Evolutionary conservation across 2,888 invertebrate species (phyloP).

Genomic region (Cartodere bifasciata): DNA sequence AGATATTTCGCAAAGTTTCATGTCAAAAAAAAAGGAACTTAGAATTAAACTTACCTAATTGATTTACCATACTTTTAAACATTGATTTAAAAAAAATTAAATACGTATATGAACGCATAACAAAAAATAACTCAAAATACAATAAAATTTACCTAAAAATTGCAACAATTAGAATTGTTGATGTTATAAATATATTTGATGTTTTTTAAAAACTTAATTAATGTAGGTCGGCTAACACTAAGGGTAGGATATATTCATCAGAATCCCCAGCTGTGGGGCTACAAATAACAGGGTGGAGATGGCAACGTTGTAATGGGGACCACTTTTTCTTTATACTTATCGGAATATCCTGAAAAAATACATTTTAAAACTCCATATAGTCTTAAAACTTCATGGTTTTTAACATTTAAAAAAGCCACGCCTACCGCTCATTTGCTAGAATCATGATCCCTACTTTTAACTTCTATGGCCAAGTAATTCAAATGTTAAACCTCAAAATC

Average conservation of each 20-base stretch:
- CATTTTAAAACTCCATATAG: too few relatives aligned
- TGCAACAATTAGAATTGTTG: slow-evolving; percentile 10
- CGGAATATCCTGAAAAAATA: slow-evolving; percentile 40
- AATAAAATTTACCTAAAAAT: too few relatives aligned
- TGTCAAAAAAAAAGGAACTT: neutral
- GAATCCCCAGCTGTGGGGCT: slow-evolving; percentile 41
- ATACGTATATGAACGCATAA: too few relatives aligned
- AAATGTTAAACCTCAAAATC: too few relatives aligned
- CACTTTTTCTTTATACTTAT: slow-evolving; percentile 42
- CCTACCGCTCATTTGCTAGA: too few relatives aligned
- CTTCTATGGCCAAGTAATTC: too few relatives aligned
- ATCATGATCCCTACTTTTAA: too few relatives aligned
- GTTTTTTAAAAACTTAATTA: slow-evolving; percentile 30
- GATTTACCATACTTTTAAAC: too few relatives aligned
- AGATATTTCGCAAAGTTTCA: slow-evolving; percentile 1
- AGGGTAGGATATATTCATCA: slow-evolving; percentile 45
- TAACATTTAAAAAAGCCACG: too few relatives aligned
- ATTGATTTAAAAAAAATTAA: too few relatives aligned
- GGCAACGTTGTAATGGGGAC: slow-evolving; percentile 39
- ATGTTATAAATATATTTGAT: slow-evolving; percentile 4
- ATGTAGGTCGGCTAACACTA: slow-evolving; percentile 41
- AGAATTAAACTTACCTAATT: neutral
- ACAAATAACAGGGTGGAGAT: slow-evolving; percentile 42
- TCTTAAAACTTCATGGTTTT: too few relatives aligned
- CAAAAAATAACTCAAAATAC: too few relatives aligned